phyloP scores from a whole-genome alignment of 2,888 invertebrate species.

The Drosophila algonquin region DNA sequence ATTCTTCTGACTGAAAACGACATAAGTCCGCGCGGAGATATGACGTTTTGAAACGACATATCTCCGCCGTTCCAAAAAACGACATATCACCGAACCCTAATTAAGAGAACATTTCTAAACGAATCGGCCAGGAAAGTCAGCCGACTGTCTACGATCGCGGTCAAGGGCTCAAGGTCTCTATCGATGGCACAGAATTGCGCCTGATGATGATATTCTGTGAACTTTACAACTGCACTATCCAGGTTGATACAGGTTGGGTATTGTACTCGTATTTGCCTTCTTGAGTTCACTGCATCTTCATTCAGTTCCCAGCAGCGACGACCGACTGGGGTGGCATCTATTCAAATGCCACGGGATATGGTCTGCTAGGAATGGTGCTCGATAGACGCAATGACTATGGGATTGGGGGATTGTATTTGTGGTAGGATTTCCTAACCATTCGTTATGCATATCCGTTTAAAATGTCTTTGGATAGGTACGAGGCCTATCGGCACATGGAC shows the following conservation, averaged over 20 bases:
- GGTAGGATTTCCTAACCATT: conserved; percentile 38
- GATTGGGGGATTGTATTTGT: conserved; percentile 69
- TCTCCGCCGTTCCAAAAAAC: no score
- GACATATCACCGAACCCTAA: no score
- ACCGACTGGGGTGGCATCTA: conserved; percentile 87
- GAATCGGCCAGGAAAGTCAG: conserved; percentile 40
- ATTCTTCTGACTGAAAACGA: no score
- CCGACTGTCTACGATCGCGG: conserved; percentile 60
- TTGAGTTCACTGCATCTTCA: neutral
- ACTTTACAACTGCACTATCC: conserved; percentile 84
- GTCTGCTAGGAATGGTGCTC: conserved; percentile 87
- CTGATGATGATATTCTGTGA: conserved; percentile 82
- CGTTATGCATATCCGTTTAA: neutral
- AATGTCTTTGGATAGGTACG: conserved; percentile 42
- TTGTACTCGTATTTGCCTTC: neutral
- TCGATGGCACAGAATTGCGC: conserved; percentile 86
- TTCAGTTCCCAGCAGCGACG: conserved; percentile 61
- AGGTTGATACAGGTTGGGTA: conserved; percentile 77
- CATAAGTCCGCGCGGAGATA: no score
- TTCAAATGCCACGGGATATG: conserved; percentile 87
- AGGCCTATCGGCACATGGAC: conserved; percentile 86
- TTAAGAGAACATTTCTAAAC: neutral
- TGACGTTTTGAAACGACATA: no score
- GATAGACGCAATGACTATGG: conserved; percentile 86
- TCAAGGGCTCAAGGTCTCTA: conserved; percentile 50